These are phyloP conservation scores for Phengaris alcon DNA, from an alignment of 2,888 invertebrate genomes.

Conservation along the genomic window DNA sequence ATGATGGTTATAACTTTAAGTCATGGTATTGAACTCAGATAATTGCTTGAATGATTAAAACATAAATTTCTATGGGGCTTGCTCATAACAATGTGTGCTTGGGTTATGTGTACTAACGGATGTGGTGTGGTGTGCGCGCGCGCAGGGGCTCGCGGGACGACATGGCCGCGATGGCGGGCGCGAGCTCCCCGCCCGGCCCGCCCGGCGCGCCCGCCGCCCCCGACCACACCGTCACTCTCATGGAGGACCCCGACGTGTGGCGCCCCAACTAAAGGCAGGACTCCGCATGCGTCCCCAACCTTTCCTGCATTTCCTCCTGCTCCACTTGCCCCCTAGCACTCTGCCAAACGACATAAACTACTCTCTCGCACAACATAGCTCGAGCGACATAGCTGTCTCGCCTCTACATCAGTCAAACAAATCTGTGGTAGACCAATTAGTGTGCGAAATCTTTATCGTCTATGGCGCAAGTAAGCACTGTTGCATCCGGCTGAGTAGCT, in stretches of 20 bases:
- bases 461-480: not conserved
- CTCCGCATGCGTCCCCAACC: constrained; percentile 22
- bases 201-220: constrained; percentile 73
- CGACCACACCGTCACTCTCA: constrained; percentile 88
- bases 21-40: not conserved
- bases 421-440: too few species aligned
- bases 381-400: too few species aligned
- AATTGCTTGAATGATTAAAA: not conserved
- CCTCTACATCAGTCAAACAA: too few species aligned
- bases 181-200: constrained; percentile 82
- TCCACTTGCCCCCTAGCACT: too few species aligned
- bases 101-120: constrained; percentile 32
- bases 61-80: constrained; percentile 6
- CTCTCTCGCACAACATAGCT: not conserved
- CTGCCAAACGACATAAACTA: not conserved
- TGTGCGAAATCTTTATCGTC: too few species aligned
- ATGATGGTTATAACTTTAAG: not conserved
- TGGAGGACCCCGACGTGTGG: constrained; percentile 96
- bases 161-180: constrained; percentile 89
- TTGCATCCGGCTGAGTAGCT: not conserved
- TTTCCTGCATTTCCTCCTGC: not conserved
- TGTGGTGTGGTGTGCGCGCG: constrained; percentile 37
- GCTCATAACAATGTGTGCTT: constrained; percentile 28
- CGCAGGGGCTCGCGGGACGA: constrained; percentile 89
- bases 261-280: constrained; percentile 87